Evolutionary conservation across 2,797 vertebrate species (phyloP), one percentile per base, ranked within the genome.

Genomic region (Loriculus beryllinus): DNA sequence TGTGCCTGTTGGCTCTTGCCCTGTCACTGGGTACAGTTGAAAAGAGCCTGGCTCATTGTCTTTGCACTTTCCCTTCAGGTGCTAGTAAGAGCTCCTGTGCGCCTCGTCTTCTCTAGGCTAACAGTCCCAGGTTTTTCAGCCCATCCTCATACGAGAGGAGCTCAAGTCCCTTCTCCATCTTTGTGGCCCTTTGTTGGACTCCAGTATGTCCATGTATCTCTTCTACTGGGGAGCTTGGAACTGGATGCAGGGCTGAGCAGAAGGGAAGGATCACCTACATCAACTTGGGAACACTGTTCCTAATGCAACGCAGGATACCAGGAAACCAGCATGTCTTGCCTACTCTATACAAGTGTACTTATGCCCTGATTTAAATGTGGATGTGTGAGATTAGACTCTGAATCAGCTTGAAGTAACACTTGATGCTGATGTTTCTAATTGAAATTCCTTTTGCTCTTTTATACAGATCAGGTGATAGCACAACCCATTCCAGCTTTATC

Each of bases 371-470:
- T 81, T 81, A 86, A 54, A 81, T 60, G 68, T 89, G 84, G 60
- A 62, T 83, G 31, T 78, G 76, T 81, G 72, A 94, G 65, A 83
- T 94, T 40, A 72, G 57, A 74, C 79, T 86, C 72, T 95, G 92
- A 91, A 88, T 93, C 82, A 91, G 49, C 72, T 95, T 92, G 82
- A 88, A 92, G 72, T 94, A 82, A 83, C 2, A 25, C 82, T 92
- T 80, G 85, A 71, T 81, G 51, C 39, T 90, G 70, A n/a, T 81
- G 74, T 92, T 93, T 59, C 82, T 95, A 65, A 92, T 93, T 94
- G 92, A 91, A 96, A 92, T 91, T 88, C 69, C 39, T 88, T 72
- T 75, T 93, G 57, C 77, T 92, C 62, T 94, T 87, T 90, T 85
- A 31, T 82, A 74, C 35, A 75, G 45, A 89, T 71, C 42, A 52